These are phyloP conservation scores for Bubo scandiacus DNA, from an alignment of 2,113 vertebrate species.

Conservation along the genomic window DNA sequence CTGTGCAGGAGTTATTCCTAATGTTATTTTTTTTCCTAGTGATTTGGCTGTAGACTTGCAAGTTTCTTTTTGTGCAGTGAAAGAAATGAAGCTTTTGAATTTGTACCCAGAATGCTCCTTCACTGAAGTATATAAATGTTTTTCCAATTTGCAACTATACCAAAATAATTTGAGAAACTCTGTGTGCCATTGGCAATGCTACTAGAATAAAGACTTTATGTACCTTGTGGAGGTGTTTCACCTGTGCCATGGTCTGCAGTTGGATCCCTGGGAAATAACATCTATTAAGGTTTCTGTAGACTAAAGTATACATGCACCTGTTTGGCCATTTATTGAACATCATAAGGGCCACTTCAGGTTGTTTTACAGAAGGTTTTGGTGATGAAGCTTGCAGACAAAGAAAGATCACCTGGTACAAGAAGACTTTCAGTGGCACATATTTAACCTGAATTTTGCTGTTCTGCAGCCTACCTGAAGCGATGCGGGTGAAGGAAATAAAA, in stretches of 20 bases:
- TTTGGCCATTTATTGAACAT: neutral
- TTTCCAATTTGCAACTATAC: slow-evolving; percentile 4
- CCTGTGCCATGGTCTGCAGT: neutral
- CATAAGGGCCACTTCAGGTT: neutral
- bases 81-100: slow-evolving; percentile 36
- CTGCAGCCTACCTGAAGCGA: neutral
- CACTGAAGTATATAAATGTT: slow-evolving; percentile 11
- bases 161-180: slow-evolving; percentile 19
- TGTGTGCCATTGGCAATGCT: neutral
- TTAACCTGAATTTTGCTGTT: neutral
- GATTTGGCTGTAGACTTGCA: slow-evolving; percentile 32
- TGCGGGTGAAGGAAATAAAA: neutral
- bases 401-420: neutral
- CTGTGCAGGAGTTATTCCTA: slow-evolving; percentile 36
- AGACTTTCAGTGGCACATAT: neutral
- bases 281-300: neutral
- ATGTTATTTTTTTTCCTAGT: neutral
- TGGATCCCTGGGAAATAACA: neutral
- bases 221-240: neutral
- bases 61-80: neutral
- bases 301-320: neutral
- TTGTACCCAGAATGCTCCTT: slow-evolving; percentile 40
- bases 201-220: neutral
- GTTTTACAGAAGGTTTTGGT: neutral
- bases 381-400: neutral